phyloP scores from a whole-genome alignment of 2,113 vertebrate species.

The Rhinoderma darwinii region DNA sequence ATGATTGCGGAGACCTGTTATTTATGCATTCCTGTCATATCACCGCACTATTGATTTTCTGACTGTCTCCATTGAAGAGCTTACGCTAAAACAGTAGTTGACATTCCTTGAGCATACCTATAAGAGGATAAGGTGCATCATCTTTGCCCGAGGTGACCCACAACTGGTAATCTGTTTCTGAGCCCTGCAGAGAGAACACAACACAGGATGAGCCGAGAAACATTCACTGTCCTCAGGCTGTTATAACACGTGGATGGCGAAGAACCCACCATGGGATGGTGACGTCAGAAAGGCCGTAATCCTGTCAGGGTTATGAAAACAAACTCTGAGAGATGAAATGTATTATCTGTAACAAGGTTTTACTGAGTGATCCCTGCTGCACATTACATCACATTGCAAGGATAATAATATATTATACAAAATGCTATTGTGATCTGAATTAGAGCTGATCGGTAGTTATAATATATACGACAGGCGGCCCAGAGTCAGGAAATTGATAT shows the following conservation, averaged over 20 bases:
- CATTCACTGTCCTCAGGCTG: neutral
- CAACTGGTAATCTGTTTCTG: conserved; percentile 87
- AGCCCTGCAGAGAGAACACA: conserved; percentile 76
- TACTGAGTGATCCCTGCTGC: neutral
- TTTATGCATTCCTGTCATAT: conserved; percentile 16
- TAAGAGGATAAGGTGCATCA: conserved; percentile 92
- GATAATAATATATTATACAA: conserved; percentile 21
- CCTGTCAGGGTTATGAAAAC: conserved; percentile 1
- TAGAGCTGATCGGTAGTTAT: neutral
- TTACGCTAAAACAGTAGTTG: conserved; percentile 10
- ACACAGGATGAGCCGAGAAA: neutral
- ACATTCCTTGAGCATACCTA: conserved; percentile 79
- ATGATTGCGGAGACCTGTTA: neutral
- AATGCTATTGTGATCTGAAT: conserved; percentile 4
- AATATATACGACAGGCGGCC: neutral
- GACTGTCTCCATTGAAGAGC: conserved; percentile 8
- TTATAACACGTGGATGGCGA: neutral
- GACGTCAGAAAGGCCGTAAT: neutral
- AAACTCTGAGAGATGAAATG: conserved; percentile 6
- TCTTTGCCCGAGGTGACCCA: conserved; percentile 96
- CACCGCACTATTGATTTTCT: conserved; percentile 34
- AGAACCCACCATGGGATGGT: neutral
- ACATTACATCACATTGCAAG: conserved; percentile 33
- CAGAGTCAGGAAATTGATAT: neutral
- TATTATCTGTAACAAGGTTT: conserved; percentile 12